These are phyloP conservation scores for Lypha dubia DNA, from an alignment of 2,888 invertebrate genomes.

Conservation along the genomic window DNA sequence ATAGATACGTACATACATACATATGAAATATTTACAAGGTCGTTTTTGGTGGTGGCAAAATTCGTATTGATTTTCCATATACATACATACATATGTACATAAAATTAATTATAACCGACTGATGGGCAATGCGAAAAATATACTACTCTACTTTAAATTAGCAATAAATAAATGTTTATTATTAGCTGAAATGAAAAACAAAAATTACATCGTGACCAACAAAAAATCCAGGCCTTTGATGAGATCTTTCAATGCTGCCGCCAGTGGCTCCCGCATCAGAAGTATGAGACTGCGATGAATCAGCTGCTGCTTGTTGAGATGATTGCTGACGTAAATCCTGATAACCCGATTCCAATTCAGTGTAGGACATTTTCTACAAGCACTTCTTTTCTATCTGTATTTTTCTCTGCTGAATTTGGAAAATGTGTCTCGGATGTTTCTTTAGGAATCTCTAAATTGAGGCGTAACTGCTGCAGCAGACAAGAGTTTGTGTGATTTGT, in stretches of 20 bases:
- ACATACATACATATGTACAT: background rate
- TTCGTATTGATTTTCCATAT: constrained; percentile 59
- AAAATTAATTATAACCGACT: background rate
- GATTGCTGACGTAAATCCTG: constrained; percentile 87
- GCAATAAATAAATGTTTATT: constrained; percentile 55
- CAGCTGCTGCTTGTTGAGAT: constrained; percentile 86
- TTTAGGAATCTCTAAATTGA: background rate
- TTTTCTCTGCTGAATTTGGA: background rate
- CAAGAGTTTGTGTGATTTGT: background rate
- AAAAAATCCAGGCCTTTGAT: constrained; percentile 85
- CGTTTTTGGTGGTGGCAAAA: constrained; percentile 4
- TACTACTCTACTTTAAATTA: constrained; percentile 42
- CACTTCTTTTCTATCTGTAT: background rate
- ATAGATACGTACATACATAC: constrained; percentile 56
- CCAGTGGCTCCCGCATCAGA: constrained; percentile 23
- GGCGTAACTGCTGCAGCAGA: constrained; percentile 28
- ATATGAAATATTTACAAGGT: constrained; percentile 55
- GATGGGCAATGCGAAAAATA: background rate
- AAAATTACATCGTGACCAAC: constrained; percentile 87
- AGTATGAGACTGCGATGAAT: constrained; percentile 47
- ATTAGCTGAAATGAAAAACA: constrained; percentile 53
- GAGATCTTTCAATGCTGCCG: constrained; percentile 68
- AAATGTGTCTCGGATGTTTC: constrained; percentile 16
- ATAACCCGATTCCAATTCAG: constrained; percentile 96
- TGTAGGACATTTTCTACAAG: constrained; percentile 89